Evolutionary conservation across 2,797 vertebrate species (phyloP), one percentile per base, ranked within the genome.

Genomic region (Sebastes vulpes): DNA sequence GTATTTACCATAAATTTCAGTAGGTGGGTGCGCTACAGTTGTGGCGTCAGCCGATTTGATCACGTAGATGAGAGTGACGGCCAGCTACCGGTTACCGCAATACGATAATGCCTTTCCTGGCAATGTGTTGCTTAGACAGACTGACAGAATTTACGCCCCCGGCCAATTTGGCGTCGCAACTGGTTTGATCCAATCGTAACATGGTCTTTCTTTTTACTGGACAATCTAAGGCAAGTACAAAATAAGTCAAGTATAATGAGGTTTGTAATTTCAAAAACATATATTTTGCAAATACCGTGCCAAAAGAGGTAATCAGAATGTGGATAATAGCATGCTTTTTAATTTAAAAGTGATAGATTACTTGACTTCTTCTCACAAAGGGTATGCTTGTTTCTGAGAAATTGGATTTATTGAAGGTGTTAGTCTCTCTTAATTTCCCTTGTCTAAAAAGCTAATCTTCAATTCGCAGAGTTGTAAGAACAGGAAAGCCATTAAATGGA

Each of bases 351-450:
- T 8, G 48, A 52, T 25, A 54, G 65, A 70, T 6, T 18, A 31
- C 11, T 67, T 21, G 7, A 25, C 9, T n/a, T 56, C 21, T 75
- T 50, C 26, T 56, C 5, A 28, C 48, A 35, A 12, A n/a, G 21
- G n/a, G 5, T 16, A 7, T 4, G 28, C 12, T 53, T 46, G 20
- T 65, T 56, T 29, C 16, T 12, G n/a, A 25, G 38, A 32, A 53
- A 61, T 53, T 71, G 32, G 57, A 80, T 77, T 56, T 38, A 0
- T 16, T 60, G 25, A 65, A 56, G 4, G 28, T 26, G 21, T 68
- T 67, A 6, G 50, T 26, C 38, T 48, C 50, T 65, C 12, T 65
- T 58, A 64, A 67, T 84, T 70, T 42, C 10, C n/a, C 12, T 31
- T 4, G 28, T 70, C 16, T 59, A 3, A 54, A 69, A 64, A 53